Conservation (phyloP, 2,888 invertebrate species). For the Ophioninae sp. region DNA sequence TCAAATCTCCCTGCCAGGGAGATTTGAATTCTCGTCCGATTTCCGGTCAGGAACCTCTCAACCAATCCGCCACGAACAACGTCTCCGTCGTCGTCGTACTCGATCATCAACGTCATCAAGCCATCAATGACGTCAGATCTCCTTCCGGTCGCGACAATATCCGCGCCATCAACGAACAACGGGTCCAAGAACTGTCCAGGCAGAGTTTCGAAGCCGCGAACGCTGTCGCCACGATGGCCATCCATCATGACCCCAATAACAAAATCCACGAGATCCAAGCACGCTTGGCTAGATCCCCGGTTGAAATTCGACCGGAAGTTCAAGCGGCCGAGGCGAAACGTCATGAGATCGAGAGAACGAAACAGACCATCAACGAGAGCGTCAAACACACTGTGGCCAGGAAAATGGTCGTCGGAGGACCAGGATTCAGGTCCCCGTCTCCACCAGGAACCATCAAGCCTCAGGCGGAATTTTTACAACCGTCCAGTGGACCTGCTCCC, state of each 20-base stretch:
- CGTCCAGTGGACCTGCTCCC: constrained; percentile 78
- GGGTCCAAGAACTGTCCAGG: constrained; percentile 31
- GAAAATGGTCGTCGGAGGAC: constrained; percentile 86
- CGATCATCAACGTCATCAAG: constrained; percentile 18
- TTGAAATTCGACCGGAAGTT: constrained; percentile 39
- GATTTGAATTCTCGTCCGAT: constrained; percentile 60
- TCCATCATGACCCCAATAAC: constrained; percentile 4
- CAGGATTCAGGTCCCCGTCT: constrained; percentile 83
- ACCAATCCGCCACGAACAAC: constrained; percentile 11
- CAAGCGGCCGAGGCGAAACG: constrained; percentile 74
- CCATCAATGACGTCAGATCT: constrained; percentile 40
- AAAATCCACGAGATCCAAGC: constrained; percentile 66
- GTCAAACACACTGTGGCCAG: constrained; percentile 83
- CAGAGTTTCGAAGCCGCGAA: constrained; percentile 64
- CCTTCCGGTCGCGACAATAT: background rate
- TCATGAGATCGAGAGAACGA: constrained; percentile 82
- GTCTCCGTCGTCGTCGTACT: constrained; percentile 7
- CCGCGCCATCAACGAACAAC: constrained; percentile 6
- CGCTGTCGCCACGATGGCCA: background rate
- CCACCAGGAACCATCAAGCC: constrained; percentile 83
- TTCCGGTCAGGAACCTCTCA: constrained; percentile 46
- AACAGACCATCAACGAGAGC: constrained; percentile 83
- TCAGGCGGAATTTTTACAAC: constrained; percentile 81
- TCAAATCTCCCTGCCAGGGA: constrained; percentile 64
- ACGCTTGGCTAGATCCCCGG: background rate